These are phyloP conservation scores for Montipora sp. DNA, from an alignment of 64 coral and sea anemone species.

Conservation along the genomic window DNA sequence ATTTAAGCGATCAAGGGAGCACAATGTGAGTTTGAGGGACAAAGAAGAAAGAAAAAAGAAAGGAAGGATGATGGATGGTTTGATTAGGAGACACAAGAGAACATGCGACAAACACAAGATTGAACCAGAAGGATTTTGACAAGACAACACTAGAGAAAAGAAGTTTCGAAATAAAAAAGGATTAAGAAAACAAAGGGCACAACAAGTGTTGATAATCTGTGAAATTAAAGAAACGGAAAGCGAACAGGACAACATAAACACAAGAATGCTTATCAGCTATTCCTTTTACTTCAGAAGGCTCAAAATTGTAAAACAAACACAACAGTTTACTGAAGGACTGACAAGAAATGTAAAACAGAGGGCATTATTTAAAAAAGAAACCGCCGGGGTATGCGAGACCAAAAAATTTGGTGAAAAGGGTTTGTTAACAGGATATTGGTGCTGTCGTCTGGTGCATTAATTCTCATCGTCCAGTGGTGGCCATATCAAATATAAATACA, in stretches of 20 bases:
- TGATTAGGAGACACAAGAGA: conserved; percentile 34
- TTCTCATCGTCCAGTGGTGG: too few species aligned
- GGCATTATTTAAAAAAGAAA: too few species aligned
- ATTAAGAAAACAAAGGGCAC: background rate
- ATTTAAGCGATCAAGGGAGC: conserved; percentile 2
- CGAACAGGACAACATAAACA: background rate
- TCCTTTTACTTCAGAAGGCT: background rate
- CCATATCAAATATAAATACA: too few species aligned
- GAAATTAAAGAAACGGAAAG: conserved; percentile 7
- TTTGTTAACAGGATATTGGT: too few species aligned
- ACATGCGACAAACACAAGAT: background rate
- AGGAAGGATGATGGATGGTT: conserved; percentile 27
- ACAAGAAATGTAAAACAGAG: too few species aligned
- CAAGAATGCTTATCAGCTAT: too few species aligned
- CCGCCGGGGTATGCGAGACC: too few species aligned
- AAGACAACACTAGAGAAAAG: background rate
- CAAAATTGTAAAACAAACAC: background rate
- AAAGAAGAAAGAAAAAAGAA: conserved; percentile 10
- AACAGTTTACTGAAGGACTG: background rate
- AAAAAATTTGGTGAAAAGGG: too few species aligned
- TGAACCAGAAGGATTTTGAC: conserved; percentile 19
- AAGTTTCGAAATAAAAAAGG: background rate
- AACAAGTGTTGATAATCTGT: background rate
- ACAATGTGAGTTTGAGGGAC: conserved; percentile 16
- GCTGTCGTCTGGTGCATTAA: too few species aligned